Evolutionary conservation across 2,113 vertebrate species (phyloP).

Genomic region (Cololabis saira): DNA sequence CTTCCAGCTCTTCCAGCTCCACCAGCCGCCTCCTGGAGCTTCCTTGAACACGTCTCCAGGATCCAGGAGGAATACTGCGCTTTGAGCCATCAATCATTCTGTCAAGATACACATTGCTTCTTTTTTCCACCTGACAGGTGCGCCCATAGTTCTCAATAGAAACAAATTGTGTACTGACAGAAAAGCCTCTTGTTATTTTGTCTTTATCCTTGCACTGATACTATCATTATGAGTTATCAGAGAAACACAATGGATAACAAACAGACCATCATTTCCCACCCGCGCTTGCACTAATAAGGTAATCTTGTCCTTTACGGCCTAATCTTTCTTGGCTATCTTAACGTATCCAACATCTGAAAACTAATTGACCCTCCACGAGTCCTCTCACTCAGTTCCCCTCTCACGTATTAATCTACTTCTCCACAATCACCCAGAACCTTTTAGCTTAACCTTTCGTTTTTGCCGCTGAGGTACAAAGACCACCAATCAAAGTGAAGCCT

Average conservation of each 20-base stretch:
- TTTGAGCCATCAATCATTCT: conserved; percentile 29
- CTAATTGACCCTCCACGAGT: conserved; percentile 1
- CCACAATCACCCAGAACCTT: conserved; percentile 23
- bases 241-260: not conserved
- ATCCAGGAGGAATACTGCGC: not conserved
- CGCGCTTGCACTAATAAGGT: conserved; percentile 19
- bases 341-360: conserved; percentile 37
- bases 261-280: conserved; percentile 11
- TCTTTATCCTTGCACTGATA: conserved; percentile 29
- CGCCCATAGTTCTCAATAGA: conserved; percentile 4
- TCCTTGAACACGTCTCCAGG: conserved; percentile 8
- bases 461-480: not conserved
- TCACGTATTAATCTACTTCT: conserved; percentile 50
- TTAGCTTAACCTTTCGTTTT: conserved; percentile 51
- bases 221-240: conserved; percentile 29
- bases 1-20: not conserved
- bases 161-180: conserved; percentile 1
- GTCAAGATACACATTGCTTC: conserved; percentile 7
- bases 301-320: conserved; percentile 23
- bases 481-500: conserved; percentile 6
- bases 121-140: conserved; percentile 7
- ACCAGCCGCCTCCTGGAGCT: not conserved
- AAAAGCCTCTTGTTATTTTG: conserved; percentile 10
- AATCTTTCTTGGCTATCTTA: conserved; percentile 26
- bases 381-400: conserved; percentile 33